These are phyloP conservation scores for Calliopum simillimum DNA, from an alignment of 2,888 invertebrate species.

Conservation along the genomic window DNA sequence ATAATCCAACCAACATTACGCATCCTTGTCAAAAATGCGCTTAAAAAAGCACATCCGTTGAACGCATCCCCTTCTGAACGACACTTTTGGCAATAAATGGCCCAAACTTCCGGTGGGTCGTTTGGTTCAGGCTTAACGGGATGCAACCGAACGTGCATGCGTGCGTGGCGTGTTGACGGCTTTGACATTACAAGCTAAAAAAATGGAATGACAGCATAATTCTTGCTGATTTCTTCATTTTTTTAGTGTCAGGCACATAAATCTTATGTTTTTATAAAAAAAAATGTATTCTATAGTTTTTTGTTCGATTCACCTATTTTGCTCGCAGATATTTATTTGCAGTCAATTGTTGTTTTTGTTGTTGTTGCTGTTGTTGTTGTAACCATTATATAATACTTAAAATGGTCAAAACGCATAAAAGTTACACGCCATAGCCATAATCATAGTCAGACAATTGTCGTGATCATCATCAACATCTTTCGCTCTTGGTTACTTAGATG, in stretches of 20 bases:
- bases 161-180: too few relatives aligned
- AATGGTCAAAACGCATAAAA: slow-evolving; percentile 27
- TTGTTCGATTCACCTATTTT: too few relatives aligned
- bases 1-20: background rate
- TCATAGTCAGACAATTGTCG: background rate
- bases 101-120: slow-evolving; percentile 6
- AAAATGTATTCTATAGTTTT: too few relatives aligned
- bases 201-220: too few relatives aligned
- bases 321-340: too few relatives aligned
- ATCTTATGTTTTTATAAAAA: too few relatives aligned
- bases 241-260: too few relatives aligned
- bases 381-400: background rate
- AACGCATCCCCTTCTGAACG: background rate
- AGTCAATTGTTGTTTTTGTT: too few relatives aligned
- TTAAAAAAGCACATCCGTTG: slow-evolving; percentile 19
- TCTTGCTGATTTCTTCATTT: too few relatives aligned
- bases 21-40: background rate
- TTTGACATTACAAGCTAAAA: too few relatives aligned
- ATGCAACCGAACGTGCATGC: background rate
- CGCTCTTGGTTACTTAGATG: background rate
- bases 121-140: too few relatives aligned
- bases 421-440: slow-evolving; percentile 22
- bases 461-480: background rate
- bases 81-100: slow-evolving; percentile 6
- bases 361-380: slow-evolving; percentile 1